These are phyloP conservation scores for Diabrotica balteata DNA, from an alignment of 2,888 invertebrate species.

Conservation along the genomic window DNA sequence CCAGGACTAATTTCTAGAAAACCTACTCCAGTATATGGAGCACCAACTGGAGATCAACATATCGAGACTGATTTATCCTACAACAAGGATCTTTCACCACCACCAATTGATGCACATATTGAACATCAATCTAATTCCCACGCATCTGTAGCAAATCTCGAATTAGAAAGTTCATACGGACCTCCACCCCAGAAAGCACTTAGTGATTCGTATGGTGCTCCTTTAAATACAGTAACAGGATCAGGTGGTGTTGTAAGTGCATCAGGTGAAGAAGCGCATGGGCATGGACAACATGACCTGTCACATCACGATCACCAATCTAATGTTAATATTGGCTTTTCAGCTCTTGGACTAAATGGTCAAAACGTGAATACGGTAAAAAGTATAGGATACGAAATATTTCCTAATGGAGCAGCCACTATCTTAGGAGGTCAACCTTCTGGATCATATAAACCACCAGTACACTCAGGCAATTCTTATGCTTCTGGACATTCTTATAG, in stretches of 20 bases:
- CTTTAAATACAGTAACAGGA: conserved; percentile 59
- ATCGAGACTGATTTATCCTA: conserved; percentile 41
- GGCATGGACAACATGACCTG: conserved; percentile 35
- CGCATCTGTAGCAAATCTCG: conserved; percentile 33
- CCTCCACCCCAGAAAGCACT: conserved; percentile 42
- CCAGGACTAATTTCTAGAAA: conserved; percentile 67
- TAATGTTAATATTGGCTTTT: conserved; percentile 34
- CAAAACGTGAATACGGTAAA: conserved; percentile 57
- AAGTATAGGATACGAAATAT: conserved; percentile 59
- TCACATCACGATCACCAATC: conserved; percentile 46
- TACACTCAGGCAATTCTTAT: conserved; percentile 54
- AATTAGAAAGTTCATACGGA: conserved; percentile 37
- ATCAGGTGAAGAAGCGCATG: conserved; percentile 52
- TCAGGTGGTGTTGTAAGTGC: conserved; percentile 55
- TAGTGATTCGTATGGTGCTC: conserved; percentile 66
- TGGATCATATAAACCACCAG: conserved; percentile 54
- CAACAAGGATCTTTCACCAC: conserved; percentile 51
- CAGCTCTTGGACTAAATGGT: conserved; percentile 32
- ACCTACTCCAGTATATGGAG: conserved; percentile 51
- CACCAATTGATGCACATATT: conserved; percentile 46
- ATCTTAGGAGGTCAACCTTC: conserved; percentile 28
- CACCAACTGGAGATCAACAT: conserved; percentile 45
- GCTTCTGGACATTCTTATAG: conserved; percentile 55
- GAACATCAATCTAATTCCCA: conserved; percentile 38
- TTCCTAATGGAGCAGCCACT: conserved; percentile 41